phyloP scores from a whole-genome alignment of 2,797 vertebrate species.

The Acridotheres tristis region DNA sequence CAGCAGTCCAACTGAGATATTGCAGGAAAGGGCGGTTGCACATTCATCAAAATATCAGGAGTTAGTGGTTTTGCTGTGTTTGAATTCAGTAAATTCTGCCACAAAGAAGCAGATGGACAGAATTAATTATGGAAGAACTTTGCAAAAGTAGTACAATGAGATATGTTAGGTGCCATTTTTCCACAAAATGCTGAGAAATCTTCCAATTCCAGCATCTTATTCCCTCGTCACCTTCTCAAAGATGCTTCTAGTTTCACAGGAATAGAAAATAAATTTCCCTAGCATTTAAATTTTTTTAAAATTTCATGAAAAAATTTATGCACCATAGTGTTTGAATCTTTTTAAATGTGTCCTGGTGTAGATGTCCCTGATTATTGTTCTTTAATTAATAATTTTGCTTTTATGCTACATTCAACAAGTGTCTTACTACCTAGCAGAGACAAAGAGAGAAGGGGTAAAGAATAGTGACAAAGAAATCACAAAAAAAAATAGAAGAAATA shows the following conservation, averaged over 20 bases:
- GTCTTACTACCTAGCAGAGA: not conserved
- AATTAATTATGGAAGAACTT: not conserved
- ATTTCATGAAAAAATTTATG: not conserved
- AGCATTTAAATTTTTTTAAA: not conserved
- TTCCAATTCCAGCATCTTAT: not conserved
- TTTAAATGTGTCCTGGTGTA: not conserved
- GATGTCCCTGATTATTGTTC: not conserved
- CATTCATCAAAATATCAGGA: not conserved
- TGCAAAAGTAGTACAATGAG: not conserved
- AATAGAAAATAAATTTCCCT: not conserved
- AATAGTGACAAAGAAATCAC: not conserved
- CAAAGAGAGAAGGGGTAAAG: not conserved
- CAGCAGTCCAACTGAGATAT: not conserved
- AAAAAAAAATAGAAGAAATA: not conserved
- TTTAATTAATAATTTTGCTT: not conserved
- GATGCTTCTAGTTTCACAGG: not conserved
- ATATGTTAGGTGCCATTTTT: not conserved
- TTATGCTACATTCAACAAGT: not conserved
- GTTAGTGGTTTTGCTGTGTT: not conserved
- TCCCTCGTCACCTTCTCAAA: not conserved
- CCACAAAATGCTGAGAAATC: not conserved
- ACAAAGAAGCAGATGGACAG: slow-evolving; percentile 7
- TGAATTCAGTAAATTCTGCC: slow-evolving; percentile 7
- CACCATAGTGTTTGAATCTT: not conserved
- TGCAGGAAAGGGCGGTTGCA: not conserved